phyloP scores from a whole-genome alignment of 30 jellyfish, hydroid and myxozoan species.

The Rhopilema esculentum region DNA sequence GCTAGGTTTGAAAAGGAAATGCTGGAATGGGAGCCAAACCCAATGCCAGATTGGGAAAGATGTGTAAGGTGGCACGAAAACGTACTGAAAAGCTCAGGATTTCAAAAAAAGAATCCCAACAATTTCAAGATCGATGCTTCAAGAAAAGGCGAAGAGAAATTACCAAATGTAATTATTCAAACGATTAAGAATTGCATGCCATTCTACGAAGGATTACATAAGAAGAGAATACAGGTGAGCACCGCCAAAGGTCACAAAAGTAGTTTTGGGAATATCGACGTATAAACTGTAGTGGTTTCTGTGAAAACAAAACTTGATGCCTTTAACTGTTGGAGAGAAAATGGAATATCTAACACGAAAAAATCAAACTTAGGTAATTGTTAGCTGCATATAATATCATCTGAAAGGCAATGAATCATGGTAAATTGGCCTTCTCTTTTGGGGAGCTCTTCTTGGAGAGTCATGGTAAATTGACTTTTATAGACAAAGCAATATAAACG shows the following conservation, averaged over 20 bases:
- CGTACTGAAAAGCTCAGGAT: constrained; percentile 92
- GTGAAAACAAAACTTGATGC: not conserved
- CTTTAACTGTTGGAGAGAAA: not conserved
- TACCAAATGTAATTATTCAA: constrained; percentile 73
- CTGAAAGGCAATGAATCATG: no score
- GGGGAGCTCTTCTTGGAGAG: no score
- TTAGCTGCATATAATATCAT: no score
- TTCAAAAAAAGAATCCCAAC: constrained; percentile 63
- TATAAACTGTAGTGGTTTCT: not conserved
- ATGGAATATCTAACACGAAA: not conserved
- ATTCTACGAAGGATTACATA: constrained; percentile 62
- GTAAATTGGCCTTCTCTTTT: no score
- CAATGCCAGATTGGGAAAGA: constrained; percentile 89
- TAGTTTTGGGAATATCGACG: not conserved
- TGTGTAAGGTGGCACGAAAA: constrained; percentile 97
- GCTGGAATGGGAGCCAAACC: constrained; percentile 95
- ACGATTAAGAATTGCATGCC: constrained; percentile 70
- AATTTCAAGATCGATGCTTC: constrained; percentile 33
- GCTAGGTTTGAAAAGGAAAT: constrained; percentile 78
- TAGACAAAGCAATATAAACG: no score
- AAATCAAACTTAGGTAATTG: not conserved
- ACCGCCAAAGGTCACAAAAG: not conserved
- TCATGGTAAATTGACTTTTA: no score
- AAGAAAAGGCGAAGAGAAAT: constrained; percentile 6
- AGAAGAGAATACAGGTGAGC: constrained; percentile 44